Conservation (phyloP, 2,888 invertebrate genomes). For the Xanthorhoe spadicearia region DNA sequence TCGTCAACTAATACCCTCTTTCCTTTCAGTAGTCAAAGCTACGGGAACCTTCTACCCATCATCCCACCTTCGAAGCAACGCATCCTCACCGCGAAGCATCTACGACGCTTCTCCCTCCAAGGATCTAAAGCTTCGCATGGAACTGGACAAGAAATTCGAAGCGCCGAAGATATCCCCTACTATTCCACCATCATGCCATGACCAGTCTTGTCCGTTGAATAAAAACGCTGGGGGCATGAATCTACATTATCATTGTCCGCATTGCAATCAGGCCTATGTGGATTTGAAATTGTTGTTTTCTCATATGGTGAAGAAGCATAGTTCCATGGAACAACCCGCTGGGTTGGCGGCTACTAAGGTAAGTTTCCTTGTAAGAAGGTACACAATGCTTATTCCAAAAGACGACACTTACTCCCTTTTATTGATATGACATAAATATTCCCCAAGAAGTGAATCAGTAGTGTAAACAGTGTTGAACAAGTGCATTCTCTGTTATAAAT, state of each 20-base stretch:
- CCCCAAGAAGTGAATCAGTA: background rate
- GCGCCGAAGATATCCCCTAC: conserved; percentile 70
- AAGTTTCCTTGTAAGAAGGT: conserved; percentile 45
- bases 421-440: background rate
- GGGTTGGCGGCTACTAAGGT: conserved; percentile 82
- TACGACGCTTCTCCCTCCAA: conserved; percentile 84
- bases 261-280: conserved; percentile 78
- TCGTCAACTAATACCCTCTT: conserved; percentile 47
- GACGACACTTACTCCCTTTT: too few species aligned
- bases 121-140: conserved; percentile 73
- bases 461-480: background rate
- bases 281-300: conserved; percentile 77
- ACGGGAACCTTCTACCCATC: conserved; percentile 96
- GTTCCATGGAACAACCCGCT: conserved; percentile 70
- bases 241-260: conserved; percentile 78
- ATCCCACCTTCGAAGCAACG: conserved; percentile 85
- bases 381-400: too few species aligned
- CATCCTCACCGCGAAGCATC: conserved; percentile 82
- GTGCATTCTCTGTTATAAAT: background rate
- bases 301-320: conserved; percentile 81
- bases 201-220: conserved; percentile 79
- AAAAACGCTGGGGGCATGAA: conserved; percentile 79
- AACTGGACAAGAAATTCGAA: conserved; percentile 75
- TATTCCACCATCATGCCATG: conserved; percentile 85
- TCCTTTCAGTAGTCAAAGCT: conserved; percentile 94